Evolutionary conservation across 2,797 vertebrate species (phyloP).

Genomic region (Crocodylus rhombifer): DNA sequence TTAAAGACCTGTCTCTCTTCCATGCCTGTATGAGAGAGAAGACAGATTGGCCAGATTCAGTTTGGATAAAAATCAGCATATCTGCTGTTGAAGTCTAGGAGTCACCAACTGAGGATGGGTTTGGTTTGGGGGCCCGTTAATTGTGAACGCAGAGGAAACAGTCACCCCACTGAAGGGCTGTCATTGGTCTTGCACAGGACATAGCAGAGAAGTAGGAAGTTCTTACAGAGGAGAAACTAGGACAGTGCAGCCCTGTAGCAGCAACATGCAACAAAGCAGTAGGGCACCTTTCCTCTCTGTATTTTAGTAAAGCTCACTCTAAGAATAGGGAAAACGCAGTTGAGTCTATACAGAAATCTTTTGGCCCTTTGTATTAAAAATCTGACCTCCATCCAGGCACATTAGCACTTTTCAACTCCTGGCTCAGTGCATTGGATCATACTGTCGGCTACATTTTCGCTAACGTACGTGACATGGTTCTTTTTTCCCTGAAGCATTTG

Average conservation of each 20-base stretch:
- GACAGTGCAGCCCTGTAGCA: conserved; percentile 66
- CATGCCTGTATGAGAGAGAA: not conserved
- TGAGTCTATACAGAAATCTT: conserved; percentile 23
- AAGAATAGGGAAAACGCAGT: conserved; percentile 23
- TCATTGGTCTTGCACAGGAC: conserved; percentile 71
- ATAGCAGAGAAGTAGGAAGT: conserved; percentile 64
- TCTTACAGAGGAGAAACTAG: conserved; percentile 49
- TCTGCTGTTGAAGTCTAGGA: not conserved
- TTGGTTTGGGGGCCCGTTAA: conserved; percentile 51
- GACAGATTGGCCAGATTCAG: not conserved
- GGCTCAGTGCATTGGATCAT: not conserved
- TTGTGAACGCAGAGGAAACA: conserved; percentile 56
- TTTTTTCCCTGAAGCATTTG: conserved; percentile 14
- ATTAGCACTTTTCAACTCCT: not conserved
- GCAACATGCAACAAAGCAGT: conserved; percentile 63
- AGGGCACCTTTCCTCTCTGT: conserved; percentile 69
- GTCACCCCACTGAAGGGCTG: conserved; percentile 59
- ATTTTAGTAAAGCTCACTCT: conserved; percentile 31
- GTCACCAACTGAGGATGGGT: not conserved
- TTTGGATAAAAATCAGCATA: conserved; percentile 2
- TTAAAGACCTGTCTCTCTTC: not conserved
- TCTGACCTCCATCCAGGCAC: conserved; percentile 18
- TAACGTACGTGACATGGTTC: not conserved
- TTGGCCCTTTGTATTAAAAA: not conserved
- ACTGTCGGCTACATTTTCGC: not conserved